A percentile compares a stretch with the other conserved stretches of the same genome.
Conservation (phyloP, 1,140 invertebrate species). For the Trachelipus rathkii region DNA sequence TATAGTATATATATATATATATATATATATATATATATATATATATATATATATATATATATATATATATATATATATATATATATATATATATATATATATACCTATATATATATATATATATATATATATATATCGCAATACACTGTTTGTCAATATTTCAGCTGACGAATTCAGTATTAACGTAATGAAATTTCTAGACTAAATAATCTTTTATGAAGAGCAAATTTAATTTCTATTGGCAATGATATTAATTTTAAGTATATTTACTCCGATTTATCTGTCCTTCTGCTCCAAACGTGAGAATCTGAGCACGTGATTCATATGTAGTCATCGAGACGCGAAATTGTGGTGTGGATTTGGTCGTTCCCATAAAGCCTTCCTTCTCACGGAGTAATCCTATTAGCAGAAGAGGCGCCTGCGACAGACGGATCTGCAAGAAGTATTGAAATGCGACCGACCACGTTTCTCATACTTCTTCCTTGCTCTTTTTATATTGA, state of each 20-base stretch:
- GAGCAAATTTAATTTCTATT: too few relatives aligned
- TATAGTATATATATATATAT: too few relatives aligned
- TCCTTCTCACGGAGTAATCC: not conserved
- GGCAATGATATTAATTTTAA: not conserved
- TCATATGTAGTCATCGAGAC: conserved; percentile 1
- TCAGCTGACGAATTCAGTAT: too few relatives aligned
- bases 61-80: too few relatives aligned
- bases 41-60: too few relatives aligned
- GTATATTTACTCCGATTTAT: not conserved
- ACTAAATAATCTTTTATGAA: not conserved
- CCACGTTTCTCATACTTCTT: too few relatives aligned
- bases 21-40: too few relatives aligned
- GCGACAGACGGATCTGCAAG: not conserved
- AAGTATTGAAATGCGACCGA: not conserved
- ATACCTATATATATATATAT: too few relatives aligned
- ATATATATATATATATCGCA: too few relatives aligned
- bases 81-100: too few relatives aligned
- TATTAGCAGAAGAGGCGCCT: not conserved
- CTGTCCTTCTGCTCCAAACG: not conserved
- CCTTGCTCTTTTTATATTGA: too few relatives aligned
- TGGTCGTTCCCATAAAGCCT: not conserved
- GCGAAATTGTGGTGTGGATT: conserved; percentile 7
- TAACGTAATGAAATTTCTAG: not conserved
- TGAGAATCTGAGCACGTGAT: not conserved
- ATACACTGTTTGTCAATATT: too few relatives aligned